Evolutionary conservation across 2,888 invertebrate species (phyloP), one percentile per base, ranked within the genome.

Genomic region (Exephanes ischioxanthus): DNA sequence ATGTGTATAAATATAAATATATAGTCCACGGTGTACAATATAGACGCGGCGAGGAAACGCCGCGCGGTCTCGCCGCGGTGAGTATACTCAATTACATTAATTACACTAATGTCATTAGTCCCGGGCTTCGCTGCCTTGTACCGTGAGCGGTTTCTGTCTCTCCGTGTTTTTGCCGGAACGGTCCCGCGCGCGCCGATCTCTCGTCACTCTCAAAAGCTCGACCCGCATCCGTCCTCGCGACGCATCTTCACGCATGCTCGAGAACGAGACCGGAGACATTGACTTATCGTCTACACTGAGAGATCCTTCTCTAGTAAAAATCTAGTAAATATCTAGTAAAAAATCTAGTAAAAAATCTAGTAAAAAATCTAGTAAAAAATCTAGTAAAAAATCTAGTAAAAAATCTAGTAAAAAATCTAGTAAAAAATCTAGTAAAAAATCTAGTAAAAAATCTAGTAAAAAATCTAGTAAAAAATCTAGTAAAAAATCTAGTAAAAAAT

Each of bases 71-170:
- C 80, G 85, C 85, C 87, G 88, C 81, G 86, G 87, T 82, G 87
- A 85, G 76, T 88, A 73, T 88, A 88, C 89, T 90, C 92, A 91
- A 92, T 93, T 91, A 92, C 91, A 91, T 92, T 92, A 92, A 90
- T 91, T 91, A 90, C 89, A 90, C 91, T 93, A 92, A 92, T 90
- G 91, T 90, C 91, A 92, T 93, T 92, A 92, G 90, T 88, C 87
- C 86, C 83, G 86, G 83, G 48, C 73, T 79, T 75, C 80, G 72
- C 71, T 83, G 80, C 53, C 81, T 63, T 55, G 70, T 76, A 30
- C 66, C 76, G 67, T 55, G 81, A 61, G 73, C 61, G 81, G 78
- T 37, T 53, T 68, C 73, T 48, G 26, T 79, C 73, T 41, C 48
- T 22, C 26, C 37, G 30, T 61, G 75, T 86, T 86, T 87, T 86